phyloP scores from a whole-genome alignment of 2,113 vertebrate genomes.

The Ophiodon elongatus region DNA sequence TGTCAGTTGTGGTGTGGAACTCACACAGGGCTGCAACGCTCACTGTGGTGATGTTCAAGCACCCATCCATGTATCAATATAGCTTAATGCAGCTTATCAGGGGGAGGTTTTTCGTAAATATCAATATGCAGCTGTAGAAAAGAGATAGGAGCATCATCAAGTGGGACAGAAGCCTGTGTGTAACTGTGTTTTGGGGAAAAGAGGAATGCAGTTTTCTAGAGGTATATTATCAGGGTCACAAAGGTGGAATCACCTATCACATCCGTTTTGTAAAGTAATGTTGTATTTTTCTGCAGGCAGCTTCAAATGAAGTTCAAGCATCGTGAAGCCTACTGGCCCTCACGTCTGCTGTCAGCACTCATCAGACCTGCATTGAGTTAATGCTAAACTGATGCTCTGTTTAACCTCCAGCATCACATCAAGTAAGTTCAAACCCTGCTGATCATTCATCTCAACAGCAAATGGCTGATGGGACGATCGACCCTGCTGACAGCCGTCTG shows the following conservation, averaged over 20 bases:
- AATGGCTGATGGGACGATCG: slow-evolving; percentile 27
- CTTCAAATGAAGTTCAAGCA: slow-evolving; percentile 18
- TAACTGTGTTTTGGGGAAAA: neutral
- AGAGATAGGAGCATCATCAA: neutral
- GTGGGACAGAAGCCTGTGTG: neutral
- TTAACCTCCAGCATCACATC: slow-evolving; percentile 46
- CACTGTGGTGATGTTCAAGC: slow-evolving; percentile 7
- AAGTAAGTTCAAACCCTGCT: slow-evolving; percentile 36
- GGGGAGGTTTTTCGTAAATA: neutral
- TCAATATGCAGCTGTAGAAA: neutral
- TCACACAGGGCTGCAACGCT: neutral
- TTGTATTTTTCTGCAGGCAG: slow-evolving; percentile 24
- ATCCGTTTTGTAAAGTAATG: slow-evolving; percentile 39
- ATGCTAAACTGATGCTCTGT: slow-evolving; percentile 13
- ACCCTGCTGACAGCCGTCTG: slow-evolving; percentile 36
- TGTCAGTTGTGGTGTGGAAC: neutral
- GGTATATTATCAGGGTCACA: slow-evolving; percentile 19
- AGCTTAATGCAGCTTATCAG: neutral
- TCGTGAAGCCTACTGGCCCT: slow-evolving; percentile 32
- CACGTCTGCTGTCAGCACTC: slow-evolving; percentile 43
- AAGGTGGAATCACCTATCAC: slow-evolving; percentile 41
- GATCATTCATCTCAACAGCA: slow-evolving; percentile 33
- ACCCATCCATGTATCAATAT: slow-evolving; percentile 1
- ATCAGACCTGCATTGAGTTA: slow-evolving; percentile 30
- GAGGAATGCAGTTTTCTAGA: neutral